Conservation (phyloP, 2,797 vertebrate species). For the Helarctos malayanus region DNA sequence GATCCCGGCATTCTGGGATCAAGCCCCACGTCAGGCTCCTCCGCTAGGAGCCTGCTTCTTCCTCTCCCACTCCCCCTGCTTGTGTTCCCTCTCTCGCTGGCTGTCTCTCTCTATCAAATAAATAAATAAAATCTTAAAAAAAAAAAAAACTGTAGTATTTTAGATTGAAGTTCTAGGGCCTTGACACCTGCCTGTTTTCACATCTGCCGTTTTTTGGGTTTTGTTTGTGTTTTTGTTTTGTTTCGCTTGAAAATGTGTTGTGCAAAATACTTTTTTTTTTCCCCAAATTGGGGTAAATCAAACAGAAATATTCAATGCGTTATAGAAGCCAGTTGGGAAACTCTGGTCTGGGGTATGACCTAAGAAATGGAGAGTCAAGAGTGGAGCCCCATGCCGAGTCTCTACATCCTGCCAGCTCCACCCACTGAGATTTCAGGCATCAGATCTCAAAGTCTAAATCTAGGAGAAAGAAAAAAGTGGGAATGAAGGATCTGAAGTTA, state of each 20-base stretch:
- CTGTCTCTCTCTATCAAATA: too few relatives aligned
- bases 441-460: neutral
- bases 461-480: neutral
- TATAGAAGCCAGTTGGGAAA: neutral
- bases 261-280: neutral
- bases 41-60: too few relatives aligned
- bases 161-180: neutral
- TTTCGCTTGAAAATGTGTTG: slow-evolving; percentile 25
- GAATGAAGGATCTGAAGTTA: neutral
- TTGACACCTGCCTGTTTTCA: neutral
- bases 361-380: neutral
- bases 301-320: neutral
- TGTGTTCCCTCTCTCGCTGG: too few relatives aligned
- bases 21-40: too few relatives aligned
- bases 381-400: neutral
- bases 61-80: too few relatives aligned
- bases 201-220: neutral
- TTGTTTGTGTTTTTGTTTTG: neutral
- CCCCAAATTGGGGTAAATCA: neutral
- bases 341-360: neutral
- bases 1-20: too few relatives aligned
- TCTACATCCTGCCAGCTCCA: neutral
- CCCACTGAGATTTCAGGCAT: neutral
- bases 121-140: too few relatives aligned
- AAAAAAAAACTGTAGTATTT: neutral